These are phyloP conservation scores for Sebastes matsubarae DNA, from an alignment of 2,797 vertebrate genomes.

Conservation along the genomic window DNA sequence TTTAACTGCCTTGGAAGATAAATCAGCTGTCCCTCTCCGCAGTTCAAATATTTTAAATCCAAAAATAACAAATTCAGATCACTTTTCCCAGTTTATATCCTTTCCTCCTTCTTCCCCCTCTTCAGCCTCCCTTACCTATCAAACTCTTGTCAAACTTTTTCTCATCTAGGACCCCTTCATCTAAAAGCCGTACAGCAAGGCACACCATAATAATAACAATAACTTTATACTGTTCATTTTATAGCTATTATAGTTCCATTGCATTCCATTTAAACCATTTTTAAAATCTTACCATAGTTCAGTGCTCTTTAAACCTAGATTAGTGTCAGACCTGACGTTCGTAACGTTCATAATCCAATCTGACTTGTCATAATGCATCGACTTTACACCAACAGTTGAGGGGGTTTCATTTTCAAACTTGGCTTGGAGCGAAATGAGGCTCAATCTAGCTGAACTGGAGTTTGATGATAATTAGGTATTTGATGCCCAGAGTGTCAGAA, in stretches of 20 bases:
- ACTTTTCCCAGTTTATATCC: neutral
- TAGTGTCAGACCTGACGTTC: neutral
- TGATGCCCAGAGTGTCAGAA: conserved; percentile 4
- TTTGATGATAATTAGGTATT: conserved; percentile 18
- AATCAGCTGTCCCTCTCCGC: conserved; percentile 13
- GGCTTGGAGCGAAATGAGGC: neutral
- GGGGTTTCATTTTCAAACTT: conserved; percentile 1
- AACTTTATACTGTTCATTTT: neutral
- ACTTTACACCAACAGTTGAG: neutral
- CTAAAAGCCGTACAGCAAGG: neutral
- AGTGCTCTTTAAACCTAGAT: neutral
- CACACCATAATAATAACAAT: neutral
- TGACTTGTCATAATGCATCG: neutral
- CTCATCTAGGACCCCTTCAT: neutral
- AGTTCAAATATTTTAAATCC: conserved; percentile 2
- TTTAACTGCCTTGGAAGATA: conserved; percentile 26
- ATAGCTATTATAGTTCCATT: neutral
- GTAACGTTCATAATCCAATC: conserved; percentile 6
- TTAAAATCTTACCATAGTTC: neutral
- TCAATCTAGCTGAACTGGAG: neutral
- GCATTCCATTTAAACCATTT: neutral
- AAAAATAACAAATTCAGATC: conserved; percentile 17
- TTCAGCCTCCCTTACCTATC: neutral
- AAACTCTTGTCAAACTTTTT: neutral
- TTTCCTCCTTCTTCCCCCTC: neutral